Conservation (phyloP, 1,140 invertebrate species). For the Trichoplusia ni region DNA sequence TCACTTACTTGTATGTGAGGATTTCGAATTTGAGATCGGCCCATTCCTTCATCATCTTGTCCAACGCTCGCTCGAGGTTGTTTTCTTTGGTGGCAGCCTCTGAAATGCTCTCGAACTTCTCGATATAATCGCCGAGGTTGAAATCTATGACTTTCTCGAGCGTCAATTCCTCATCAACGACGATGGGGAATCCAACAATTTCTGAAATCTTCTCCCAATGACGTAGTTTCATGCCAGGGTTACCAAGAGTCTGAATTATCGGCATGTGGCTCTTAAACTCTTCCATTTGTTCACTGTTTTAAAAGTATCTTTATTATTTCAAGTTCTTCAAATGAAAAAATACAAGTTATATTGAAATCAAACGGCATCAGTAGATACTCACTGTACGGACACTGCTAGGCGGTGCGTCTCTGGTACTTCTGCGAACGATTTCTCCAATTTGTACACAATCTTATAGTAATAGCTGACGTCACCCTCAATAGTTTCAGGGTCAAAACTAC, state of each 20-base stretch:
- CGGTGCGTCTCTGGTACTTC: constrained; percentile 85
- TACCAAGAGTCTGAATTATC: constrained; percentile 95
- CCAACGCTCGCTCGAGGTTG: constrained; percentile 93
- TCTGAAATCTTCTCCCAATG: constrained; percentile 99
- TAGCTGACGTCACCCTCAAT: constrained; percentile 92
- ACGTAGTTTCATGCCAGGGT: constrained; percentile 94
- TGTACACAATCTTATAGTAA: constrained; percentile 91
- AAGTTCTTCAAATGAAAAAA: background rate
- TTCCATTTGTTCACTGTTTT: constrained; percentile 89
- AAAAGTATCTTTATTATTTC: constrained; percentile 21
- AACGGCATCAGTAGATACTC: background rate
- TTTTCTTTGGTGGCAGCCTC: constrained; percentile 98
- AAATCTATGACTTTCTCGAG: constrained; percentile 96
- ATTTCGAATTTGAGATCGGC: constrained; percentile 91
- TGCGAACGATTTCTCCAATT: constrained; percentile 93
- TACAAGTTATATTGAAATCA: background rate
- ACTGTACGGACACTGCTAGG: constrained; percentile 85
- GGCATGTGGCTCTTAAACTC: constrained; percentile 95
- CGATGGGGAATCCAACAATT: constrained; percentile 96
- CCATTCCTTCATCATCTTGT: constrained; percentile 97
- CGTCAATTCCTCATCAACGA: constrained; percentile 91
- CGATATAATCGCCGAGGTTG: constrained; percentile 93
- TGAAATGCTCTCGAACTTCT: constrained; percentile 95
- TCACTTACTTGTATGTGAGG: constrained; percentile 84
- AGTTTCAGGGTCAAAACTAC: constrained; percentile 92